Evolutionary conservation across 2,888 invertebrate genomes (phyloP).

Genomic region (Tortricodes alternella): DNA sequence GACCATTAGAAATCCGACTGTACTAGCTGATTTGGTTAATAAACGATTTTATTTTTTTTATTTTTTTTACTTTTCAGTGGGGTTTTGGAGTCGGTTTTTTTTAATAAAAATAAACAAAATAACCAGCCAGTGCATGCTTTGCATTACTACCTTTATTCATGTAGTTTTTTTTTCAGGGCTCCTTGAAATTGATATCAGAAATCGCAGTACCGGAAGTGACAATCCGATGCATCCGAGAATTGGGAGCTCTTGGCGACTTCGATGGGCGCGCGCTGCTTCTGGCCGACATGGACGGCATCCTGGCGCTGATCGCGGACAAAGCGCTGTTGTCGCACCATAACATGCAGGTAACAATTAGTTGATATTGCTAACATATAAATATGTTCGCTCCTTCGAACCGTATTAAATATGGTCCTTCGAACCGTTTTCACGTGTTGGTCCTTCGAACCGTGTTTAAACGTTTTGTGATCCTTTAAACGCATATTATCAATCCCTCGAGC

Average conservation of each 20-base stretch:
- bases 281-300: slow-evolving; percentile 59
- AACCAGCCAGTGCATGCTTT: too few relatives aligned
- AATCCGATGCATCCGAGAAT: slow-evolving; percentile 55
- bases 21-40: too few relatives aligned
- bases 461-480: too few relatives aligned
- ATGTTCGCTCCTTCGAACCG: neutral
- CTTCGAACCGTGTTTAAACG: neutral
- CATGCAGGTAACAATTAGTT: slow-evolving; percentile 55
- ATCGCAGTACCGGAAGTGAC: slow-evolving; percentile 62
- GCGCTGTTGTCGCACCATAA: slow-evolving; percentile 54
- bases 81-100: too few relatives aligned
- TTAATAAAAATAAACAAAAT: too few relatives aligned
- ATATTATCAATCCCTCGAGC: too few relatives aligned
- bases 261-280: slow-evolving; percentile 62
- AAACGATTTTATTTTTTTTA: too few relatives aligned
- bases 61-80: too few relatives aligned
- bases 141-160: neutral
- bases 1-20: too few relatives aligned
- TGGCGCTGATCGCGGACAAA: slow-evolving; percentile 56
- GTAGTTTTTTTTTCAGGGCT: slow-evolving; percentile 43
- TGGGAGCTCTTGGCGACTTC: slow-evolving; percentile 47
- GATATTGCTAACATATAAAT: too few relatives aligned
- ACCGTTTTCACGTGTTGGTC: neutral
- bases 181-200: slow-evolving; percentile 60
- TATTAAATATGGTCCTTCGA: neutral